Evolutionary conservation across 1,140 invertebrate species (phyloP), one percentile per base, ranked within the genome.

Genomic region (Euglossa dilemma): DNA sequence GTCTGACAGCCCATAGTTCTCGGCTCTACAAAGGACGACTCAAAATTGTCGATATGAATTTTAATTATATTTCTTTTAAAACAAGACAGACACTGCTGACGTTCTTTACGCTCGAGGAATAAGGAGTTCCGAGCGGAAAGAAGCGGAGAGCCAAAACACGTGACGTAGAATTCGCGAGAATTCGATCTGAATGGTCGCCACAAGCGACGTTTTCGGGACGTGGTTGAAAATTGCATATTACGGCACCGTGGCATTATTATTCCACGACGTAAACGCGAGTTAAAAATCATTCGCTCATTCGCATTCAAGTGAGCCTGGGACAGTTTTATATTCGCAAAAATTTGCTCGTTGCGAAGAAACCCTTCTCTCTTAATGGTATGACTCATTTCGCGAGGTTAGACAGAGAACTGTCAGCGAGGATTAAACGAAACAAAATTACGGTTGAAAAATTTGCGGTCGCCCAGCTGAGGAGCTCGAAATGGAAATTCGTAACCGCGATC

Each of bases 401-500:
- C 0, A 14, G 23, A 43, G 28, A 64, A 57, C 11, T 8, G n/a
- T 47, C 16, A 43, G n/a, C 45, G 4, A 25, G 14, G 52, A 11
- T 73, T 25, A 52, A 36, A 86, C 54, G 36, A n/a, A 56, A 67
- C 45, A 20, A 0, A 9, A 7, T 81, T 61, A 77, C 43, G 43
- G 36, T 83, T 80, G n/a, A 72, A 36, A 75, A 85, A 83, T 66
- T 87, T 64, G 71, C 52, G 63, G 73, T 79, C 54, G 45, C 18
- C 4, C 14, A 75, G 20, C 43, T 28, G 56, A 63, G 47, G 43
- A 54, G 14, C 59, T 47, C 67, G 71, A 81, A 83, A 88, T 66
- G 36, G 83, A 85, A 81, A 61, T 73, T 47, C 45, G 43, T 25
- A 54, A 52, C 28, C 43, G 20, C 52, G 36, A 25, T 43, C 14